Evolutionary conservation across 2,888 invertebrate species (phyloP).

Genomic region (Pollenia griseotomentosa): DNA sequence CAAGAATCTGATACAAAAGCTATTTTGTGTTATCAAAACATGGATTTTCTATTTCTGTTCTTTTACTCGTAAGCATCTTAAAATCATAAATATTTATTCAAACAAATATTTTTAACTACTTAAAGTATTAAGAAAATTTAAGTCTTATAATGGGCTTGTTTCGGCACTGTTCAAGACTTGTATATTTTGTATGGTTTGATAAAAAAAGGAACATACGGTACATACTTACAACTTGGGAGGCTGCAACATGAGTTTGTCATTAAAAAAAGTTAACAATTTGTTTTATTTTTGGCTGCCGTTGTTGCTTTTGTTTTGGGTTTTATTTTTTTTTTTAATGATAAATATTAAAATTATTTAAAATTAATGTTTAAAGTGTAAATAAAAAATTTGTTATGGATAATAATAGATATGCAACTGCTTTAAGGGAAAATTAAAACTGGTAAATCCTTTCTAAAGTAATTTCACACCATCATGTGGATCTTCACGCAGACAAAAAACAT

Average conservation of each 20-base stretch:
- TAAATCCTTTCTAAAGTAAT: too few species aligned
- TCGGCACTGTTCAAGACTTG: background rate
- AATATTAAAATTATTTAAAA: constrained; percentile 17
- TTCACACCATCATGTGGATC: too few species aligned
- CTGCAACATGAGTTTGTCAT: constrained; percentile 37
- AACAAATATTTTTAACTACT: constrained; percentile 51
- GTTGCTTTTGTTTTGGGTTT: constrained; percentile 23
- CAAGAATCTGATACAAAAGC: constrained; percentile 48
- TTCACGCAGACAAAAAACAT: too few species aligned
- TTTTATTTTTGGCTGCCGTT: background rate
- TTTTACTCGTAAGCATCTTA: constrained; percentile 62
- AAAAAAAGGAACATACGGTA: background rate
- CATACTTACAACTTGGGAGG: constrained; percentile 36
- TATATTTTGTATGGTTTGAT: background rate
- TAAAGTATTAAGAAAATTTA: constrained; percentile 39
- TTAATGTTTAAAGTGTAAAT: background rate
- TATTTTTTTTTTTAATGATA: background rate
- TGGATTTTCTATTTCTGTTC: constrained; percentile 1
- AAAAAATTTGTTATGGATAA: background rate
- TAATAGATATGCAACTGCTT: too few species aligned
- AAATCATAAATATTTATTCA: constrained; percentile 61
- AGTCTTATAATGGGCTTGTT: constrained; percentile 24
- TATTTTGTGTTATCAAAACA: constrained; percentile 39
- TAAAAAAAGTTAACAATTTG: constrained; percentile 37
- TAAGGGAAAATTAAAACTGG: too few species aligned